phyloP scores from a whole-genome alignment of 2,888 invertebrate genomes.

The Conops quadrifasciatus region DNA sequence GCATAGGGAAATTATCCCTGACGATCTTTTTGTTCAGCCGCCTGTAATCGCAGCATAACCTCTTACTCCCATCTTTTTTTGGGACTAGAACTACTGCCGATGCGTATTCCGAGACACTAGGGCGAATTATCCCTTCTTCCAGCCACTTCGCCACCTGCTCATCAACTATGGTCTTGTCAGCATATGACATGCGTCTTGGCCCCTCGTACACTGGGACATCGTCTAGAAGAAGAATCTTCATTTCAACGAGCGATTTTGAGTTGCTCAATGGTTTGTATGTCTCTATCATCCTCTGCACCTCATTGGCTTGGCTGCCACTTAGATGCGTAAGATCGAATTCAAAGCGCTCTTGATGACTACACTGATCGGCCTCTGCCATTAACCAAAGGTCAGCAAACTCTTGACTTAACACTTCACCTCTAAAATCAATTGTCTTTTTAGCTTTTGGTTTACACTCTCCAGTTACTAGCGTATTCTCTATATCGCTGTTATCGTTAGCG shows the following conservation, averaged over 20 bases:
- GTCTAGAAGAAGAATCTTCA: constrained; percentile 37
- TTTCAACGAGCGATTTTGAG: constrained; percentile 36
- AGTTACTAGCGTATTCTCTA: neutral
- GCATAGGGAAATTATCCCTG: constrained; percentile 36
- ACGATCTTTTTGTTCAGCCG: constrained; percentile 7
- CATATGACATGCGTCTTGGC: constrained; percentile 28
- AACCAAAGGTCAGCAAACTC: constrained; percentile 7
- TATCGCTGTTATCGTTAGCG: neutral
- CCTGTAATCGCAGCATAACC: neutral
- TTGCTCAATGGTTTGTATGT: neutral
- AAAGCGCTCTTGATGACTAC: no score
- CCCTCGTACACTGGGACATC: constrained; percentile 28
- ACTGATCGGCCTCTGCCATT: neutral
- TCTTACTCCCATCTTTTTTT: constrained; percentile 25
- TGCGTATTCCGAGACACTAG: constrained; percentile 32
- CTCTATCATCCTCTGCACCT: neutral
- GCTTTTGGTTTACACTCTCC: neutral
- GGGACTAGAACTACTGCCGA: constrained; percentile 13
- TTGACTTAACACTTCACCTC: neutral
- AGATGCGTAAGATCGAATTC: neutral
- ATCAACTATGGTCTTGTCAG: constrained; percentile 21
- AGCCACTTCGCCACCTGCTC: constrained; percentile 29
- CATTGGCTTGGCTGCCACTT: neutral
- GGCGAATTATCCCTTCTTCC: constrained; percentile 27
- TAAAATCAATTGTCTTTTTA: neutral